Base-by-base conservation (phyloP, 2,113 vertebrate species). In the Meriones unguiculatus region DNA sequence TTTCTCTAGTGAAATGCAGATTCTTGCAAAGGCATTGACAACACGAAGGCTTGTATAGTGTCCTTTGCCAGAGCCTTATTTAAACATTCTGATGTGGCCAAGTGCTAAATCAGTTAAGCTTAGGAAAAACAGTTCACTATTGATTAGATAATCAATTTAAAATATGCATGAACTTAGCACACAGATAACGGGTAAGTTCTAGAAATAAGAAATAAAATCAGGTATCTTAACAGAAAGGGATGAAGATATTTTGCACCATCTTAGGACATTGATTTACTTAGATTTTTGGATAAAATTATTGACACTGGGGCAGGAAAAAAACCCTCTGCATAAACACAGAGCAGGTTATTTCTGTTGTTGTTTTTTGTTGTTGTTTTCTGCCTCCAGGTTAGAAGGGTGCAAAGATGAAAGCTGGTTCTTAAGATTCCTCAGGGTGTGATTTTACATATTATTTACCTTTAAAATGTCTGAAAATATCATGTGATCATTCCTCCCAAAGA, bases 131-230 rank as follows among this genome's bases (percentile, higher is more conserved):
- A 76, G 75, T 84, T 87, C 76, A 76, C 14, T 95, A 91, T 91
- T 89, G 86, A 97, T 89, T 87, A 89, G 22, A 11, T 87, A 22
- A 91, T 84, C 50, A 12, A 93, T 81, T 91, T 91, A 90, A 97
- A 97, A 96, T 95, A 93, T 93, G 91, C 46, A 95, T 97, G 88
- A 95, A 94, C 50, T 92, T 93, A 90, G 75, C 32, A 95, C 67
- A 95, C 82, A 14, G 41, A n/a, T 76, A 96, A 90, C 32, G 57
- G 94, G 22, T 75, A 94, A 94, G 46, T 89, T 95, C 75, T 67
- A 91, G 85, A 94, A 96, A 88, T 4, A 95, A 93, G 67, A 96
- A 96, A 69, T 90, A 38, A 92, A 93, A 95, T 92, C 85, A 73
- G 32, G 64, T 28, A 75, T 30, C 76, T 77, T 17, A 93, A 92